These are phyloP conservation scores for Tangara arthus DNA, from an alignment of 2,797 vertebrate species.

Conservation along the genomic window DNA sequence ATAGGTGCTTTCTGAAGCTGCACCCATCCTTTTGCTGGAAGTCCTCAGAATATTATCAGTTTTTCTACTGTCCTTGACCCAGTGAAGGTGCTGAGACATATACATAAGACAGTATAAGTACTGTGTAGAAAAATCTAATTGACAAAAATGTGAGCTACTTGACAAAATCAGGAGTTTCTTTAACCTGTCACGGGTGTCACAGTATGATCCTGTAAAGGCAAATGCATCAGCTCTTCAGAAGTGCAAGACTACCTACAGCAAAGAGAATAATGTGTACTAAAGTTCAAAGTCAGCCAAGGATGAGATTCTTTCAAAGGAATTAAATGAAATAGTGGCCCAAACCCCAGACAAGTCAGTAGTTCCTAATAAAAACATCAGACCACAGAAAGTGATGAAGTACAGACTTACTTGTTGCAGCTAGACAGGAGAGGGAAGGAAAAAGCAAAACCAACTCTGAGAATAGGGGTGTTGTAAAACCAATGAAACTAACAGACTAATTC, in stretches of 20 bases:
- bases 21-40: not conserved
- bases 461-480: not conserved
- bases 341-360: not conserved
- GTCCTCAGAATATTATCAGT: not conserved
- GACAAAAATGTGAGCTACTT: not conserved
- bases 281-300: not conserved
- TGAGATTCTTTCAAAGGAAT: not conserved
- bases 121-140: not conserved
- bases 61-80: not conserved
- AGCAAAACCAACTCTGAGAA: not conserved
- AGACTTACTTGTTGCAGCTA: not conserved
- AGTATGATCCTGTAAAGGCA: not conserved
- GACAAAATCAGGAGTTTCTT: not conserved
- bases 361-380: not conserved
- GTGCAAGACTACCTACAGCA: not conserved
- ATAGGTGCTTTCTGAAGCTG: not conserved
- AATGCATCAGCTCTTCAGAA: not conserved
- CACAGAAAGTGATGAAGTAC: not conserved
- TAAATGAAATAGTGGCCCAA: not conserved
- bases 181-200: not conserved
- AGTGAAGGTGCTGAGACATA: not conserved
- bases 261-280: not conserved
- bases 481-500: not conserved
- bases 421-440: not conserved
- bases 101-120: not conserved